Conservation (phyloP, 2,888 invertebrate species). For the Drosophila atripex region DNA sequence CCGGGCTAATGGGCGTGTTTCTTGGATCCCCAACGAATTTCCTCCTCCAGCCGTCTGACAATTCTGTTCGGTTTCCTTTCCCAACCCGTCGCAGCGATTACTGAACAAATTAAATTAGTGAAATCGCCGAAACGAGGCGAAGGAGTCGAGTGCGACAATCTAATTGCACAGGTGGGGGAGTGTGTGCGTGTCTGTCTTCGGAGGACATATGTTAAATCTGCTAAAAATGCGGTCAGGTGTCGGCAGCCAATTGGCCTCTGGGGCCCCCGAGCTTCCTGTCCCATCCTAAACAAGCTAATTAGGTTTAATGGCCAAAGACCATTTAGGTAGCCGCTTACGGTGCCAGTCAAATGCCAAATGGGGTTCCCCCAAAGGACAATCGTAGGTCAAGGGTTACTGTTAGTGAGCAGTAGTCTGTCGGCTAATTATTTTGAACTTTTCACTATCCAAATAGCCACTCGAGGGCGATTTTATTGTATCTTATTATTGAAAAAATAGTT, state of each 20-base stretch:
- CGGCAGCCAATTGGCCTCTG: slow-evolving; percentile 64
- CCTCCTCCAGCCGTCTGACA: slow-evolving; percentile 17
- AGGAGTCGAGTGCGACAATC: slow-evolving; percentile 59
- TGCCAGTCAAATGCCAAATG: slow-evolving; percentile 33
- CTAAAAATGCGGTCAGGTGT: slow-evolving; percentile 59
- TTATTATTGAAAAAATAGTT: background rate
- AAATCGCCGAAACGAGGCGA: slow-evolving; percentile 59
- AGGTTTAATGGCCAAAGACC: slow-evolving; percentile 53
- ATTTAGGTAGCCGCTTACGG: slow-evolving; percentile 27
- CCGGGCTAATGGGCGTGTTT: slow-evolving; percentile 60
- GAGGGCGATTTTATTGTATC: background rate
- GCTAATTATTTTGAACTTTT: slow-evolving; percentile 13
- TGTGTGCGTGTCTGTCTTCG: slow-evolving; percentile 18
- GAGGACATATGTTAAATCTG: slow-evolving; percentile 47
- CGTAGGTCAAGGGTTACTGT: slow-evolving; percentile 33
- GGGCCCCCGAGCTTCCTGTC: slow-evolving; percentile 15
- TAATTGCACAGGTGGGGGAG: slow-evolving; percentile 58
- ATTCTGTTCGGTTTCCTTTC: slow-evolving; percentile 2
- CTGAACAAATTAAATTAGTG: slow-evolving; percentile 73
- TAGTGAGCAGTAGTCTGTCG: slow-evolving; percentile 10
- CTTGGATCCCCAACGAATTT: slow-evolving; percentile 17
- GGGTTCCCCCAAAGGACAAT: slow-evolving; percentile 38
- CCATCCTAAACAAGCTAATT: slow-evolving; percentile 65
- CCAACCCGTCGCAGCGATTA: slow-evolving; percentile 61
- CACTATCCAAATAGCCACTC: background rate